Conservation (phyloP, 2,888 invertebrate genomes). For the Chrysolina americana region DNA sequence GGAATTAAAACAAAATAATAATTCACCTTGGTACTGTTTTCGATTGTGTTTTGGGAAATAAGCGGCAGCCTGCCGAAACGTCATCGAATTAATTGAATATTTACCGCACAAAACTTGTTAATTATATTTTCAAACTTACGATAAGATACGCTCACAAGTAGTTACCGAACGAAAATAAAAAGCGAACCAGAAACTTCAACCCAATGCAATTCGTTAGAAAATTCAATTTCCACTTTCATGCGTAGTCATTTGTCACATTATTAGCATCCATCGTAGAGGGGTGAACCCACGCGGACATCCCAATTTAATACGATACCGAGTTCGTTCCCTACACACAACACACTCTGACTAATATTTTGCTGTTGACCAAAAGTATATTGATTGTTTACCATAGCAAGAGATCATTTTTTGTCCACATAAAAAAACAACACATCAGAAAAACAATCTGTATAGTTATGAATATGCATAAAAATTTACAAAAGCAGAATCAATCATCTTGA, state of each 20-base stretch:
- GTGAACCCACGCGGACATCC: slow-evolving; percentile 16
- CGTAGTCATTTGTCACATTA: slow-evolving; percentile 15
- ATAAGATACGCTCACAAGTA: background rate
- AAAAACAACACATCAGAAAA: background rate
- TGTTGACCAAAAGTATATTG: slow-evolving; percentile 54
- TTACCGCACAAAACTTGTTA: slow-evolving; percentile 12
- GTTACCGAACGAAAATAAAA: background rate
- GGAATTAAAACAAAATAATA: background rate
- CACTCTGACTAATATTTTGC: slow-evolving; percentile 37
- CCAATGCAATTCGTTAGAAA: background rate
- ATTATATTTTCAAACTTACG: slow-evolving; percentile 15
- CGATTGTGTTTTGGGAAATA: slow-evolving; percentile 47
- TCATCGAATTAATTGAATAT: slow-evolving; percentile 35
- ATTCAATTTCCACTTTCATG: slow-evolving; percentile 7
- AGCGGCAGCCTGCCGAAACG: slow-evolving; percentile 42
- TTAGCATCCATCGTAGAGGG: background rate
- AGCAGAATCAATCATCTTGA: too few species aligned
- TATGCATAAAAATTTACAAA: background rate
- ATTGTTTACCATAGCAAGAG: slow-evolving; percentile 31
- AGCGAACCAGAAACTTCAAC: background rate
- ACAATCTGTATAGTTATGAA: background rate
- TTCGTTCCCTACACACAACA: slow-evolving; percentile 33
- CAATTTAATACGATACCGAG: background rate
- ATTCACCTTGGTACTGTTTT: slow-evolving; percentile 49
- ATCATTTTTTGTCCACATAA: background rate